Evolutionary conservation across 2,888 invertebrate species (phyloP), one percentile per base, ranked within the genome.

Genomic region (Callosobruchus maculatus): DNA sequence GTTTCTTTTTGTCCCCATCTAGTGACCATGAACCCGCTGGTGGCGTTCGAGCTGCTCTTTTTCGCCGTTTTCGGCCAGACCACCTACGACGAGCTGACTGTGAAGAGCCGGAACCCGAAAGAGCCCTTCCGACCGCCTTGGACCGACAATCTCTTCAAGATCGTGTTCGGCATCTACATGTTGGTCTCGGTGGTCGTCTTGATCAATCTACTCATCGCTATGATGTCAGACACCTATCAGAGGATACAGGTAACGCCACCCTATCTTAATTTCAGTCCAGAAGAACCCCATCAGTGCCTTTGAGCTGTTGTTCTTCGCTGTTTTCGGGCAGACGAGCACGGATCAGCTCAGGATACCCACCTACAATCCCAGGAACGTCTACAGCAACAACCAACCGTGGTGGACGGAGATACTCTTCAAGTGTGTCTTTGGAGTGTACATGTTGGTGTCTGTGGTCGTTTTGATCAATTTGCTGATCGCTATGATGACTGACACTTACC

Each of bases 401-500:
- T 96, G 96, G 96, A 96, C 96, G 76, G 93, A 92, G 85, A 93
- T 93, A 85, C 90, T 96, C 83, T 96, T 95, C 91, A 95, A 95
- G 91, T 91, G 95, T 85, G 92, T 94, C 81, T 95, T 94, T 88
- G 95, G 95, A 83, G 93, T 97, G 86, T 99, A 99, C 91, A 96
- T 99, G 96, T 91, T 99, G 93, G 98, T 99, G 84, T 98, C 98
- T 79, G 96, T 99, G 85, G 97, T 99, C 87, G 99, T 99, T 83
- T 93, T 99, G 83, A 99, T 99, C 90, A 99, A 99, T 90, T 92
- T 99, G 81, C 94, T 99, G 87, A 99, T 99, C 91, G 99, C 99
- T 91, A 99, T 99, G 99, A 99, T 99, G 98, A 98, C 98, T 86
- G 99, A 99, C 91, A 99, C 99, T 77, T 99, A 99, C 88, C 99